Evolutionary conservation across 2,797 vertebrate genomes (phyloP), one percentile per base, ranked within the genome.

Genomic region (Pelodytes ibericus): DNA sequence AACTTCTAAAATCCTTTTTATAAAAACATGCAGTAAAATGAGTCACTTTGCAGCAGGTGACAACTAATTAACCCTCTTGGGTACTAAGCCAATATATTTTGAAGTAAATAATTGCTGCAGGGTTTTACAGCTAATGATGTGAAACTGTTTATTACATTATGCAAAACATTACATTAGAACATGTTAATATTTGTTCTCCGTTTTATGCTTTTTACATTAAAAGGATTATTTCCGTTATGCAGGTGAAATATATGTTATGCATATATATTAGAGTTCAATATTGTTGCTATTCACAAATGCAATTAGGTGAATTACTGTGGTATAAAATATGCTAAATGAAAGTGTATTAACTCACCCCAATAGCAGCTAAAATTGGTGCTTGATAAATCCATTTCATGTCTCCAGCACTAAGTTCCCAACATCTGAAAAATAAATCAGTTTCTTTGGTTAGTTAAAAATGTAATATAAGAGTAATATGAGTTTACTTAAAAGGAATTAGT

Each of bases 401-500:
- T 24, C 92, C 94, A 0, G 95, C 94, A 6, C 92, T 97, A 74
- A 98, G 87, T 80, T 99, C 96, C 97, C 97, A 99, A 86, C 97
- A 98, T 82, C 97, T 98, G 82, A 61, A 53, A 82, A 16, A 70
- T 13, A 58, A 62, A 73, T n/a, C 16, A 41, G 74, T 20, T 16
- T 3, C 18, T 44, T 44, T 36, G 11, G 18, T 15, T 44, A 8
- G 41, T 15, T 8, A 44, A 13, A 44, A 8, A 36, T 36, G 11
- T 36, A 1, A n/a, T n/a, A n/a, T n/a, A n/a, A n/a, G n/a, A 36
- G 33, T 36, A 36, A 36, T 36, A 5, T 36, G 33, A 13, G 5
- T 36, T 36, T 36, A 36, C 33, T 36, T 36, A 36, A 36, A n/a
- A n/a, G n/a, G n/a, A n/a, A n/a, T n/a, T n/a, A n/a, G n/a, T n/a